Evolutionary conservation across 2,888 invertebrate species (phyloP), one percentile per base, ranked within the genome.

Genomic region (Acanthosepion pharaonis): DNA sequence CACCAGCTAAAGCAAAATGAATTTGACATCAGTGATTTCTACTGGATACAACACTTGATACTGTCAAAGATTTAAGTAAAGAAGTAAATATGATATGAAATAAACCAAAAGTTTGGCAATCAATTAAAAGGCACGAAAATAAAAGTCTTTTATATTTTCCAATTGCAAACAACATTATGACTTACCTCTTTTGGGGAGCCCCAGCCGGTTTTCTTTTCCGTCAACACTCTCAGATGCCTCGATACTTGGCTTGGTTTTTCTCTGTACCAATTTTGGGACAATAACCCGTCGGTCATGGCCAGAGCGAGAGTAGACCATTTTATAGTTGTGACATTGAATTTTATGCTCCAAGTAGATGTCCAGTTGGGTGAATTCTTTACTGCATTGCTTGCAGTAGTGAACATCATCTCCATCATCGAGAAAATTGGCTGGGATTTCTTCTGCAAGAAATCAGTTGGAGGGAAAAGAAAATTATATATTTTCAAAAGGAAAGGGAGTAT

Each of bases 301-400:
- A 18, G 96, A 96, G 42, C 96, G 95, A 25, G 95, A 95, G 92
- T 96, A 96, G 33, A 96, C 95, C 93, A 97, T 96, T 94, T 96
- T 96, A 95, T 95, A 97, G 95, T 97, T 97, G 94, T 97, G 96
- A 95, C 97, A 96, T 94, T 96, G 96, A 64, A 97, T 95, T 94
- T 97, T 97, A 95, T 97, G 97, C 94, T 96, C 96, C 33, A 97
- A 95, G 94, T 97, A 97, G 53, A 96, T 96, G 93, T 96, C 95
- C 33, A 97, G 96, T 94, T 95, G 96, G 48, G 96, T 96, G 95
- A 97, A 97, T 25, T 96, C 96, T 91, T 96, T 94, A 91, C 96
- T 96, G 95, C 97, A 97, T 95, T 96, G 96, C 94, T 96, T 96
- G 95, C 97, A 97, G 55, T 96, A 96, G 95, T 97, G 97, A 51